Evolutionary conservation across 2,113 vertebrate species (phyloP), one percentile per base, ranked within the genome.

Genomic region (Tauraco erythrolophus): DNA sequence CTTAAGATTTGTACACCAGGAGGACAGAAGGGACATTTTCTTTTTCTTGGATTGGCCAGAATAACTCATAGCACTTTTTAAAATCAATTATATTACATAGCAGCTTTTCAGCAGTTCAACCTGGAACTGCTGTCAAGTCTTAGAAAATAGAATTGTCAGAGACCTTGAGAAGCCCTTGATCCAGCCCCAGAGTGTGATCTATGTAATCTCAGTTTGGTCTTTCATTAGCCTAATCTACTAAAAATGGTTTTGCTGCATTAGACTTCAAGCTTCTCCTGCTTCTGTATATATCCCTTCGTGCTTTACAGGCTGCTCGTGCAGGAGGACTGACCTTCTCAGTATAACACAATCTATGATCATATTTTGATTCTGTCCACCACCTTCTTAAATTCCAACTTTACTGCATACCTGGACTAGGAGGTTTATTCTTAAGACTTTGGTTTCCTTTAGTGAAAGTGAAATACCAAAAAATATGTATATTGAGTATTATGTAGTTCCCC

Each of bases 21-120:
- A 97, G 74, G 56, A 96, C 56, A 92, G 93, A 91, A 96, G 54
- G 58, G 70, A 94, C 58, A 39, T 91, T 87, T 97, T 95, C 86
- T 84, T 48, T 92, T 23, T 45, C 69, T 91, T 94, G 70, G 74
- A 91, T 94, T 92, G 91, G 78, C 81, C 78, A 58, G 84, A 84
- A 54, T 77, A 95, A 72, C 66, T 80, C 72, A 91, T 2, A 84
- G 65, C 61, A 84, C 84, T 92, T 96, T 96, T 92, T 58, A 92
- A 96, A 95, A 94, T 94, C 89, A 88, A 91, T 96, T 94, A 84
- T 84, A 87, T 91, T 95, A 72, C 88, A 58, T 53, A 91, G 92
- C 76, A 91, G 65, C 19, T 93, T 94, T 94, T 87, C 88, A 89
- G 53, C 61, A 64, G 56, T 64, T 90, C 83, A 93, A 30, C 56